A percentile compares a stretch with the other conserved stretches of the same genome.
Conservation (phyloP, 2,797 vertebrate genomes). For the Crenichthys baileyi region DNA sequence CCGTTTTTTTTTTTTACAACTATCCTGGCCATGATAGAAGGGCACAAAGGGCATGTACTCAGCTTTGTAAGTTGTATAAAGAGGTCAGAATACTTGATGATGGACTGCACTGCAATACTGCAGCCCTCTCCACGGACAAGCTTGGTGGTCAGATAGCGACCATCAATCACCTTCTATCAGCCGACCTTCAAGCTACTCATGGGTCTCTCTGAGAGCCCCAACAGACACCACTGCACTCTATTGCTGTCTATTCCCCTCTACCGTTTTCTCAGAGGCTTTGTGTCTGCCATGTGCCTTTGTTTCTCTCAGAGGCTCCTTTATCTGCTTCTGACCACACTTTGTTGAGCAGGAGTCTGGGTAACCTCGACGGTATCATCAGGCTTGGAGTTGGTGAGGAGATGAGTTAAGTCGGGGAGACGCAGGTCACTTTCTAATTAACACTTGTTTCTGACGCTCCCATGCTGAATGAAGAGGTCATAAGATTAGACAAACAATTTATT, state of each 20-base stretch:
- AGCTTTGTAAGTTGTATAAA: conserved; percentile 44
- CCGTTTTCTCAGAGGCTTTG: conserved; percentile 22
- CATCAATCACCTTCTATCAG: conserved; percentile 78
- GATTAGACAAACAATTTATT: conserved; percentile 1
- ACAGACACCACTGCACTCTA: conserved; percentile 43
- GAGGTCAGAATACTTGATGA: conserved; percentile 68
- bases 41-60: conserved; percentile 41
- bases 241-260: conserved; percentile 54
- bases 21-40: conserved; percentile 46
- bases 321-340: conserved; percentile 48
- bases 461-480: neutral
- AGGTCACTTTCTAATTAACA: conserved; percentile 38
- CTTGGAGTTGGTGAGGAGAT: conserved; percentile 30
- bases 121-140: conserved; percentile 51
- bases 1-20: conserved; percentile 9
- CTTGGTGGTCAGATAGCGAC: conserved; percentile 57
- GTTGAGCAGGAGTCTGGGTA: conserved; percentile 27
- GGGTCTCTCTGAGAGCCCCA: conserved; percentile 38
- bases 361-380: conserved; percentile 21
- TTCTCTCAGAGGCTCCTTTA: conserved; percentile 52
- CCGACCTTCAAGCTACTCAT: conserved; percentile 70
- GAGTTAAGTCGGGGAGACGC: conserved; percentile 19
- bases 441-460: conserved; percentile 12
- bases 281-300: conserved; percentile 9
- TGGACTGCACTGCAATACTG: conserved; percentile 59